Base-by-base conservation (phyloP, 2,113 vertebrate species). In the Protobothrops flavoviridis region DNA sequence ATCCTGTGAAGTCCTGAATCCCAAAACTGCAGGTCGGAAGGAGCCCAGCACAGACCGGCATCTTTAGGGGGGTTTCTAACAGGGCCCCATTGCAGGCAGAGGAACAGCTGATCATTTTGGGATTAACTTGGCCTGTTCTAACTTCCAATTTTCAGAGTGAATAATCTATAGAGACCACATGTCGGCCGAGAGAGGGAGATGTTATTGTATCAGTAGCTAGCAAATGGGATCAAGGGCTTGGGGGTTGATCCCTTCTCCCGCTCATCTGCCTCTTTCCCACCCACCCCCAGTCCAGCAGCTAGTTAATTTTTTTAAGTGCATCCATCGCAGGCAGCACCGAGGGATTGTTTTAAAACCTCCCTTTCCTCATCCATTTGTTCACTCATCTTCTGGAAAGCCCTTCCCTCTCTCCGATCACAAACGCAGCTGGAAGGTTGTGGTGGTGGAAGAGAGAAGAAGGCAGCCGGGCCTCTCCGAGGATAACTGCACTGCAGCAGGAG, bases 401-500 rank as follows among this genome's bases (percentile, higher is more conserved):
- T 90, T 55, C 53, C 33, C 91, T 3, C 4, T 91, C 26, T n/a
- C 20, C 4, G 93, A 90, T 59, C 93, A 92, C 69, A 56, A 33
- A 45, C 48, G 56, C 13, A 94, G 94, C 93, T 91, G 55, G 48
- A 91, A 94, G 94, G 43, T 56, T 91, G 94, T 94, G 95, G 94
- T 94, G 87, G 45, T 45, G 45, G 95, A 88, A 93, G 87, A 86
- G 87, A 92, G 29, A 20, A 39, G 20, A 33, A 56, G 29, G 20
- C 17, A 39, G 1, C 5, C 3, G n/a, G 52, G n/a, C 15, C 4
- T 57, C 29, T 53, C 50, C 21, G 0, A 56, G 50, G 48, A 26
- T 7, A n/a, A 52, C 11, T 26, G 86, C 12, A 52, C 48, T 26
- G 86, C 33, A 81, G 69, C 69, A 81, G 69, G n/a, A 39, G 2